Evolutionary conservation across 2,888 invertebrate species (phyloP), one percentile per base, ranked within the genome.

Genomic region (Scaptomyza reducta): DNA sequence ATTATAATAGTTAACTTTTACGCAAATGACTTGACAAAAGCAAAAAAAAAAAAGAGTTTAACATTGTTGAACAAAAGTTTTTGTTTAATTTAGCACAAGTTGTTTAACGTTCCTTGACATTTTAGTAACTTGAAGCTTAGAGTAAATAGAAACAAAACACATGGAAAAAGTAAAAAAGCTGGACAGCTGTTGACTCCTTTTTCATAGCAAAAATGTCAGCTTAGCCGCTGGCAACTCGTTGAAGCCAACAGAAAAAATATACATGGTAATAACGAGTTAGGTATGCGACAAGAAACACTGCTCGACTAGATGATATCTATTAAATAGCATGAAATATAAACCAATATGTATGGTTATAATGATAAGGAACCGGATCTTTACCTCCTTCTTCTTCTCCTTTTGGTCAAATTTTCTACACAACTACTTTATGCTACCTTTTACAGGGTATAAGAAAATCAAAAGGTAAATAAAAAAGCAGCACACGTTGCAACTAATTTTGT

Each of bases 401-500:
- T 5, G 3, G 33, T 33, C 11, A 11, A 13, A 3, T 33, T 13
- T 18, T 6, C 13, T 16, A 6, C 3, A 33, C 16, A 35, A 29
- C 27, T 1, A 41, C 11, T n/a, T 16, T 35, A 14, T 1, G 3
- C 16, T 16, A 16, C n/a, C n/a, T 50, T n/a, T 2, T 5, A 51
- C 44, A 62, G 64, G 64, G 62, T 63, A 59, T 44, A 33, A 45
- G 25, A 44, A 53, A 49, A 47, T 53, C 1, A 59, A 62, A 57
- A 65, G 42, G 13, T 42, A 50, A 54, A 62, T 68, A 58, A 59
- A 67, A 63, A 63, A 65, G 62, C 59, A 69, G 73, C 68, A 75
- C 67, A 84, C 75, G 73, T 66, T 81, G 76, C 68, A 81, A 78
- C 78, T 84, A 84, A 87, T 81, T 79, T 74, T 56, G 71, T 79